Evolutionary conservation across 1,140 invertebrate species (phyloP).

Genomic region (Papilio xuthus): DNA sequence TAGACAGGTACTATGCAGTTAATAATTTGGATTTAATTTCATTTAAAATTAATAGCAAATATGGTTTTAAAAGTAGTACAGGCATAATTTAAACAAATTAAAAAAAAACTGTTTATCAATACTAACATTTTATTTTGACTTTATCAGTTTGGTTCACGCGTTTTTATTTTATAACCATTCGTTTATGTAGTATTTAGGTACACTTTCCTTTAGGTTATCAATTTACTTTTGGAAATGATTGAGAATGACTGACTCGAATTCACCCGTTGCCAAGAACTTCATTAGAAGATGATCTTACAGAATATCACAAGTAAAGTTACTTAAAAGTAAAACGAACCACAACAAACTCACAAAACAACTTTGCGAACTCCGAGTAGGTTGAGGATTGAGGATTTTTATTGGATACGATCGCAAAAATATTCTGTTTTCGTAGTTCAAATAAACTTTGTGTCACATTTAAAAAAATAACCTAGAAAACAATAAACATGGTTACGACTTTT

Average conservation of each 20-base stretch:
- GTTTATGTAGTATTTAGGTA: neutral
- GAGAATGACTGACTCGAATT: neutral
- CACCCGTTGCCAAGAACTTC: constrained; percentile 1
- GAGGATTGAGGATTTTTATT: neutral
- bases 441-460: neutral
- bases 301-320: neutral
- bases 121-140: no score
- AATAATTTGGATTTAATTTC: no score
- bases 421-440: neutral
- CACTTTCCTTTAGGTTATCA: neutral
- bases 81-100: no score
- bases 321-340: neutral
- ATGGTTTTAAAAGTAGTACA: no score
- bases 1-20: no score
- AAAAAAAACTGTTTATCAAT: no score
- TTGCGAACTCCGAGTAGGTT: neutral
- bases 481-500: neutral
- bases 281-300: neutral
- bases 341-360: neutral
- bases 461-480: neutral
- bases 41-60: no score
- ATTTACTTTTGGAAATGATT: neutral
- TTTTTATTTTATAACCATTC: neutral
- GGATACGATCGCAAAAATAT: neutral
- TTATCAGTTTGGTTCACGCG: no score